These are phyloP conservation scores for Sesamia inferens DNA, from an alignment of 2,888 invertebrate species.

Conservation along the genomic window DNA sequence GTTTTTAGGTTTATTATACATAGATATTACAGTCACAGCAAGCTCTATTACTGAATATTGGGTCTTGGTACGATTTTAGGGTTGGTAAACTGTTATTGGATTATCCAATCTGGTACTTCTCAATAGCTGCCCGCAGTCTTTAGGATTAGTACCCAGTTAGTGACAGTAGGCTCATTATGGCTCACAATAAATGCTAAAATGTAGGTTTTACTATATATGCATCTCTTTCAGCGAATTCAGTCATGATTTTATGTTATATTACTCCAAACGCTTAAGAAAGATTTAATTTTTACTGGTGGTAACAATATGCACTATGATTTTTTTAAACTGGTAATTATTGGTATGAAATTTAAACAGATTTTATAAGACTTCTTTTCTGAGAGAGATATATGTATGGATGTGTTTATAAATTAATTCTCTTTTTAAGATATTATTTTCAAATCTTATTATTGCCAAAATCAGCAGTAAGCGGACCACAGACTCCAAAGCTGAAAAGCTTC, in stretches of 20 bases:
- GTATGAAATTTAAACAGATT: too few species aligned
- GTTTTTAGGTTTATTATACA: constrained; percentile 13
- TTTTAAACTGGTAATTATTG: neutral
- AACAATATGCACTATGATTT: neutral
- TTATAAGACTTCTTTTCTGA: too few species aligned
- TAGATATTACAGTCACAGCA: neutral
- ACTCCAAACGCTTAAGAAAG: neutral
- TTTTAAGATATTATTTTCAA: too few species aligned
- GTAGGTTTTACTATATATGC: too few species aligned
- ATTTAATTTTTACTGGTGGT: neutral
- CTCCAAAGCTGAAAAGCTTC: too few species aligned
- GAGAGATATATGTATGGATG: too few species aligned
- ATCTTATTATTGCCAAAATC: too few species aligned
- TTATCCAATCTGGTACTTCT: neutral
- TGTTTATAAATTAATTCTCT: too few species aligned
- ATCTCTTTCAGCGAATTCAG: too few species aligned
- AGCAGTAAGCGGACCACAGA: too few species aligned
- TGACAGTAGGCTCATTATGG: neutral
- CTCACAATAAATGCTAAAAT: too few species aligned
- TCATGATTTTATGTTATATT: neutral
- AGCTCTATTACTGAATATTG: neutral
- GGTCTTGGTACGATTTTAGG: neutral
- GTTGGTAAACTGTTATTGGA: neutral
- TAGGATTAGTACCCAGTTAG: neutral
- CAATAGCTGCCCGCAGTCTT: neutral